Conservation (phyloP, 2,888 invertebrate genomes). For the Rhogogaster chlorosoma region DNA sequence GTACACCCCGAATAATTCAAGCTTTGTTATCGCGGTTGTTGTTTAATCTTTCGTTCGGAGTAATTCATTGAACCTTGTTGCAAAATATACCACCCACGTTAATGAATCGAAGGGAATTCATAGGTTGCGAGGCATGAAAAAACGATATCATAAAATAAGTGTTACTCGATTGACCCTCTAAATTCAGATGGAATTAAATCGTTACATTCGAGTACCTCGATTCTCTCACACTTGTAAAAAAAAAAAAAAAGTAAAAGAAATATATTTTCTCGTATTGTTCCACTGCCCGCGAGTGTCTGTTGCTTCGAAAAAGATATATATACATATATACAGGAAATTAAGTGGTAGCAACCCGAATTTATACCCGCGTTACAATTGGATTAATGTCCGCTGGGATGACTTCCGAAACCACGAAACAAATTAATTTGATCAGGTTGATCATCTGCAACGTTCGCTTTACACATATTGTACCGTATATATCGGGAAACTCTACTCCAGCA, state of each 20-base stretch:
- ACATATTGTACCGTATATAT: neutral
- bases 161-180: neutral
- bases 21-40: slow-evolving; percentile 28
- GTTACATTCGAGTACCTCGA: neutral
- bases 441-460: slow-evolving; percentile 22
- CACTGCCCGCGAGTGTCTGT: neutral
- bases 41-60: slow-evolving; percentile 14
- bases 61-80: neutral
- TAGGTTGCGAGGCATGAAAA: neutral
- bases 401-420: slow-evolving; percentile 23
- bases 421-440: slow-evolving; percentile 12
- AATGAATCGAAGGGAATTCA: neutral
- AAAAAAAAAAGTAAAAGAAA: neutral
- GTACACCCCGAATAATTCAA: neutral
- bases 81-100: neutral
- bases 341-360: slow-evolving; percentile 22
- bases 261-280: neutral
- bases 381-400: neutral
- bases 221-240: neutral
- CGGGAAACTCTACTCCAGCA: neutral
- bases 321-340: slow-evolving; percentile 29
- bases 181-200: neutral
- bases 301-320: slow-evolving; percentile 4
- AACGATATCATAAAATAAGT: neutral
- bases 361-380: neutral